A percentile compares a stretch with the other conserved stretches of the same genome.
These are phyloP conservation scores for Dimorphilus gyrociliatus DNA, from an alignment of 2,888 invertebrate species.

Conservation along the genomic window DNA sequence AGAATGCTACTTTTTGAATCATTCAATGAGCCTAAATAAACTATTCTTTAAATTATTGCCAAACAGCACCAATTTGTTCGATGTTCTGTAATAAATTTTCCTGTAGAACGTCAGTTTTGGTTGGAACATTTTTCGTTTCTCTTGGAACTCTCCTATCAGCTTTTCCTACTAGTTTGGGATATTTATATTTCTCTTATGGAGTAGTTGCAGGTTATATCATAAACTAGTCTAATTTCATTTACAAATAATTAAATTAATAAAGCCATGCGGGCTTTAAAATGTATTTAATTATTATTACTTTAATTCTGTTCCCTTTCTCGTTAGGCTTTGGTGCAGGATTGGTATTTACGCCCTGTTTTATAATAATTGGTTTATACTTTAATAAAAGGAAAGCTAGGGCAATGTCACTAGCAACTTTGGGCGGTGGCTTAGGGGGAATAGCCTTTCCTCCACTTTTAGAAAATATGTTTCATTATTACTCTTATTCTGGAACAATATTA, in stretches of 20 bases:
- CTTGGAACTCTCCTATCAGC: conserved; percentile 2
- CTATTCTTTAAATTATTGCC: too few species aligned
- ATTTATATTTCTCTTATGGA: conserved; percentile 5
- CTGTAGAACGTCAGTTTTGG: neutral
- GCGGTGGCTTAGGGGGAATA: too few species aligned
- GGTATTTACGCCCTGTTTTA: conserved; percentile 5
- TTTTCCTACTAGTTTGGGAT: conserved; percentile 2
- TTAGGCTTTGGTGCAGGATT: conserved; percentile 5
- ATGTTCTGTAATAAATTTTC: conserved; percentile 4
- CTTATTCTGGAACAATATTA: too few species aligned
- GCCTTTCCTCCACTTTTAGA: too few species aligned
- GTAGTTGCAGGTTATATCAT: conserved; percentile 5
- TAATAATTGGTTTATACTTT: conserved; percentile 5
- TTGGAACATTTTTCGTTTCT: conserved; percentile 2
- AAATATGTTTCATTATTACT: too few species aligned
- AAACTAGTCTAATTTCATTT: too few species aligned
- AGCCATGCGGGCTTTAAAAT: too few species aligned
- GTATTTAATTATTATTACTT: too few species aligned
- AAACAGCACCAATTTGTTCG: too few species aligned
- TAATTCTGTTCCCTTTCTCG: too few species aligned
- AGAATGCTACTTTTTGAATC: neutral
- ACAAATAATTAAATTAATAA: too few species aligned
- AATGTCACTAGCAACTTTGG: conserved; percentile 5
- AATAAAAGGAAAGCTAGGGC: conserved; percentile 3
- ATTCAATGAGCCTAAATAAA: conserved; percentile 2